Evolutionary conservation across 2,113 vertebrate species (phyloP).

Genomic region (Calyptommatus sinebrachiatus): DNA sequence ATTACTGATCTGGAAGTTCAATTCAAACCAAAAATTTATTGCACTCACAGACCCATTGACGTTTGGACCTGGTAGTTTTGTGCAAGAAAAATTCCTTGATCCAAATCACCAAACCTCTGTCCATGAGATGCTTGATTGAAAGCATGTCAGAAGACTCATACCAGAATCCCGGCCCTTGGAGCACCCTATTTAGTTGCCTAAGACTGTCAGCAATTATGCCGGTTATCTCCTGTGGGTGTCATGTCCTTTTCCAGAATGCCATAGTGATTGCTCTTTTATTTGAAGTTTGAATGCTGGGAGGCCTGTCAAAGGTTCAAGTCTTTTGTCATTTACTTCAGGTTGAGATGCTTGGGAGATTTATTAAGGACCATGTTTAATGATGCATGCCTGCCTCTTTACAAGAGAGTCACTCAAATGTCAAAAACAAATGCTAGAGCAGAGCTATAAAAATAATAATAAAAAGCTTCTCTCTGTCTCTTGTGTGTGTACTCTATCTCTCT

Average conservation of each 20-base stretch:
- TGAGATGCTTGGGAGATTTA: slow-evolving; percentile 77
- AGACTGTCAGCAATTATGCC: slow-evolving; percentile 21
- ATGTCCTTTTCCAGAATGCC: slow-evolving; percentile 17
- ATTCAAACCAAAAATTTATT: no score
- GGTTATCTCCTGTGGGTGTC: slow-evolving; percentile 19
- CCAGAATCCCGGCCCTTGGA: background rate
- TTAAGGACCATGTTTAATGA: slow-evolving; percentile 78
- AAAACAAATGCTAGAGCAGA: slow-evolving; percentile 72
- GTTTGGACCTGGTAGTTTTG: background rate
- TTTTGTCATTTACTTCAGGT: slow-evolving; percentile 66
- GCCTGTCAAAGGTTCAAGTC: slow-evolving; percentile 62
- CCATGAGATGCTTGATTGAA: background rate
- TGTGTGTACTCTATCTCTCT: no score
- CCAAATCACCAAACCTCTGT: background rate
- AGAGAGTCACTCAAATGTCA: slow-evolving; percentile 79
- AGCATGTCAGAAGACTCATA: background rate
- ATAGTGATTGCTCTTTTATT: slow-evolving; percentile 34
- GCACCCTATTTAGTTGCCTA: slow-evolving; percentile 3
- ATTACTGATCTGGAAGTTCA: no score
- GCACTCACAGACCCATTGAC: no score
- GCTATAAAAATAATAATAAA: slow-evolving; percentile 76
- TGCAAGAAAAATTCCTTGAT: background rate
- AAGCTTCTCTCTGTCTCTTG: slow-evolving; percentile 59
- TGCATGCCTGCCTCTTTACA: slow-evolving; percentile 74
- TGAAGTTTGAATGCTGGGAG: slow-evolving; percentile 52